phyloP scores from a whole-genome alignment of 2,888 invertebrate species.

The Drosophila pullipes region DNA sequence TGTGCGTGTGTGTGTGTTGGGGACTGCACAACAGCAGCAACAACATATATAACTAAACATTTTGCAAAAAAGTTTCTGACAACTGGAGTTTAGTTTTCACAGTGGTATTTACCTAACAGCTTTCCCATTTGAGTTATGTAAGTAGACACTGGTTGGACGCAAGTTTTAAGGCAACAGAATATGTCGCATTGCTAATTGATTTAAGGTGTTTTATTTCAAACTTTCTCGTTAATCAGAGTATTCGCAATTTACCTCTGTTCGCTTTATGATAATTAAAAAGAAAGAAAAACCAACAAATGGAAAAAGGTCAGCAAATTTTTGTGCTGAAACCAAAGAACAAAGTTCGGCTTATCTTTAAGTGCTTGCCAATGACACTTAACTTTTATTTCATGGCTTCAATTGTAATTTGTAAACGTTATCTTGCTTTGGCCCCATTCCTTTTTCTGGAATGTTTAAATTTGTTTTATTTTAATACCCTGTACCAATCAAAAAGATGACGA shows the following conservation, averaged over 20 bases:
- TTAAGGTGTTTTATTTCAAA: constrained; percentile 22
- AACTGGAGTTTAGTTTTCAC: constrained; percentile 65
- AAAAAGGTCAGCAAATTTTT: constrained; percentile 35
- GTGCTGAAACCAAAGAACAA: constrained; percentile 37
- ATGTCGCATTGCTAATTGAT: constrained; percentile 41
- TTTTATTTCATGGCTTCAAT: constrained; percentile 75
- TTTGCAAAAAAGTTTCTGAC: constrained; percentile 57
- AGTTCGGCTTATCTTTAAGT: constrained; percentile 68
- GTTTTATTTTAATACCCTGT: constrained; percentile 14
- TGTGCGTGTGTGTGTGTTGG: constrained; percentile 16
- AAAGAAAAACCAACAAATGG: constrained; percentile 11
- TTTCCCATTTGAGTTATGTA: constrained; percentile 64
- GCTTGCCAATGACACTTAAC: constrained; percentile 71
- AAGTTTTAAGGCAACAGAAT: constrained; percentile 5
- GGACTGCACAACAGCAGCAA: constrained; percentile 20
- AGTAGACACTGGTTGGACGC: constrained; percentile 18
- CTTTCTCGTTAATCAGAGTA: not conserved
- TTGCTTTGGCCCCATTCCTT: constrained; percentile 20
- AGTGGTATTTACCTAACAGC: constrained; percentile 77
- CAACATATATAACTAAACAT: constrained; percentile 55
- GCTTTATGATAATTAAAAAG: constrained; percentile 46
- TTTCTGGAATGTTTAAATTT: constrained; percentile 39
- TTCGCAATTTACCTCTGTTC: constrained; percentile 1
- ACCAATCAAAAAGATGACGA: not conserved
- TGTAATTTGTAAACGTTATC: constrained; percentile 64